A percentile compares a stretch with the other conserved stretches of the same genome.
Conservation (phyloP, 2,113 vertebrate genomes). For the Aramus guarauna region DNA sequence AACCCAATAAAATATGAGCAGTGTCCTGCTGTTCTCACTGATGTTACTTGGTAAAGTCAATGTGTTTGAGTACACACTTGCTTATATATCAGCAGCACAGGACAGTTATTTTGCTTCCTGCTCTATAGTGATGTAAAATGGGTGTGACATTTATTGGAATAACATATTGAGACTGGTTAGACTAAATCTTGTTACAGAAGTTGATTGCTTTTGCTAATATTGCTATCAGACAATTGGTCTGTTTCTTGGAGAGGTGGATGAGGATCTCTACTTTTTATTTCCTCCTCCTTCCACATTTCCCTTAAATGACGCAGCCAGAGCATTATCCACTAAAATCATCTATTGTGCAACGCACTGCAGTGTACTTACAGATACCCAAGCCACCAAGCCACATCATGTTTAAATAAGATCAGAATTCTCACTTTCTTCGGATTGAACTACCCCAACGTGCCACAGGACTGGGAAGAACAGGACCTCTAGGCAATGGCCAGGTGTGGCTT, state of each 20-base stretch:
- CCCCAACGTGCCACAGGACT: background rate
- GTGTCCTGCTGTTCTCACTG: background rate
- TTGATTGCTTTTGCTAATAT: background rate
- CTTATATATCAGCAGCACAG: background rate
- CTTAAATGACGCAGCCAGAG: background rate
- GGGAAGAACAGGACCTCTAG: background rate
- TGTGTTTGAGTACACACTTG: background rate
- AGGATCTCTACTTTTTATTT: background rate
- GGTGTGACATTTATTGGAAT: background rate
- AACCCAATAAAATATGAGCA: background rate
- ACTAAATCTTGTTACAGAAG: background rate
- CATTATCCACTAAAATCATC: background rate
- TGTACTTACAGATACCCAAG: background rate
- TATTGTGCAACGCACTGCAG: background rate
- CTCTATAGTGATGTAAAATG: background rate
- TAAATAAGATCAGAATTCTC: background rate
- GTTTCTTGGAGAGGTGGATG: background rate
- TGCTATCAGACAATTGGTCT: background rate
- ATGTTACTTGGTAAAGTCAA: background rate
- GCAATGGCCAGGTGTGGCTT: background rate
- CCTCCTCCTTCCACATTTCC: background rate
- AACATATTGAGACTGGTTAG: background rate
- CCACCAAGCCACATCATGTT: background rate
- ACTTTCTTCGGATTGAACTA: background rate
- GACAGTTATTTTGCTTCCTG: background rate